A percentile compares a stretch with the other conserved stretches of the same genome.
phyloP scores from a whole-genome alignment of 1,140 invertebrate genomes.

The Caenorhabditis brenneri region DNA sequence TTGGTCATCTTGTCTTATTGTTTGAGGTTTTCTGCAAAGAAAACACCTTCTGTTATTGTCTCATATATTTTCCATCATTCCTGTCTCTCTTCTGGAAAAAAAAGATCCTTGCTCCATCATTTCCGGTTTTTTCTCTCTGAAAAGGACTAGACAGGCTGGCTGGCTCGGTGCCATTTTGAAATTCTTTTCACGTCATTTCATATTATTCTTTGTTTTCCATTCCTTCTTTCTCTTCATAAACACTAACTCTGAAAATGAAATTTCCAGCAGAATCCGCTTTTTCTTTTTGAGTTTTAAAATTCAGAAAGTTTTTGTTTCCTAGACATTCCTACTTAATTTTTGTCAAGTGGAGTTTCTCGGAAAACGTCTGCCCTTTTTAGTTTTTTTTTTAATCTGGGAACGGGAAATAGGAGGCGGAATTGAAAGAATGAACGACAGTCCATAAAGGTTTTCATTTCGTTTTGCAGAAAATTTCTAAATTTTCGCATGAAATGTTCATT shows the following conservation, averaged over 20 bases:
- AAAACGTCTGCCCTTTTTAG: too few relatives aligned
- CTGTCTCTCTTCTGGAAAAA: neutral
- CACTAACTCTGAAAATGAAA: neutral
- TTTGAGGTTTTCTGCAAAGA: neutral
- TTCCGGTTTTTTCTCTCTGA: neutral
- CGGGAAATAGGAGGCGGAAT: neutral
- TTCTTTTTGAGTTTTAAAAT: neutral
- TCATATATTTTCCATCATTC: neutral
- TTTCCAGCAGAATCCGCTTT: neutral
- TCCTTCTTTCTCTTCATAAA: neutral
- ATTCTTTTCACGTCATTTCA: conserved; percentile 15
- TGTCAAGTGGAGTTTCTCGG: neutral
- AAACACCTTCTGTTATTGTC: neutral
- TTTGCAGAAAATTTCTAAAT: too few relatives aligned
- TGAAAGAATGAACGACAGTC: neutral
- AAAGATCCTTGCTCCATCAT: neutral
- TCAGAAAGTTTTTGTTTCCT: neutral
- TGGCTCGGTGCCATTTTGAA: conserved; percentile 24
- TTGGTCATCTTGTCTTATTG: too few relatives aligned
- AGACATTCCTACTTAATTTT: neutral
- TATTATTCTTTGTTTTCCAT: neutral
- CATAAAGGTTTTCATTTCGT: too few relatives aligned
- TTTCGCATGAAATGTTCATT: too few relatives aligned
- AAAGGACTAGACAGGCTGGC: neutral
- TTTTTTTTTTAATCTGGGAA: neutral